Percentiles rank a stretch among this genome's conserved stretches.
phyloP scores from a whole-genome alignment of 2,797 vertebrate genomes.

The Schizopygopsis malacanthus region DNA sequence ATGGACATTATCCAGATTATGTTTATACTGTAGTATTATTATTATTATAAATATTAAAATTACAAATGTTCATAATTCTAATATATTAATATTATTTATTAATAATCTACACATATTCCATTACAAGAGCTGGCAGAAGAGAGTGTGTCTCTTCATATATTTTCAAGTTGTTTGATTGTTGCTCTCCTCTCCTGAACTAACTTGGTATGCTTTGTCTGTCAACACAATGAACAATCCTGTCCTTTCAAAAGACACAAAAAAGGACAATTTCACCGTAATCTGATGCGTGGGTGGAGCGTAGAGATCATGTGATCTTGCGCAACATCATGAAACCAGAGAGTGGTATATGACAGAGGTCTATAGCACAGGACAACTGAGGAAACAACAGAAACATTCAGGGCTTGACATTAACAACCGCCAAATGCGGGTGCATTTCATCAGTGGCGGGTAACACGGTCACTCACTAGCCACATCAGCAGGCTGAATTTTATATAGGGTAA shows the following conservation, averaged over 20 bases:
- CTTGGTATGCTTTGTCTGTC: constrained; percentile 47
- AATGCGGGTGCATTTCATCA: too few relatives aligned
- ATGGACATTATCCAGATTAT: background rate
- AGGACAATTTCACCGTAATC: constrained; percentile 68
- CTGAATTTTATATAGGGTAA: too few relatives aligned
- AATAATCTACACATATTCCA: background rate
- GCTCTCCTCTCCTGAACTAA: background rate
- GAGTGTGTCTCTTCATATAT: constrained; percentile 8
- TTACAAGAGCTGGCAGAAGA: background rate
- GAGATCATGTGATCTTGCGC: constrained; percentile 45
- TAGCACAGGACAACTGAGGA: background rate
- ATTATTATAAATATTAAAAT: background rate
- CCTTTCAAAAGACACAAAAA: constrained; percentile 69
- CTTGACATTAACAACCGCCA: too few relatives aligned
- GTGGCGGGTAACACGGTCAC: too few relatives aligned
- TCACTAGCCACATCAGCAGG: too few relatives aligned
- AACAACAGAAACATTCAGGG: background rate
- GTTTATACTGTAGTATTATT: background rate
- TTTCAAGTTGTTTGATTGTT: constrained; percentile 32
- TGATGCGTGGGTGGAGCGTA: constrained; percentile 61
- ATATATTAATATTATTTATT: too few relatives aligned
- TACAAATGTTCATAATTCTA: too few relatives aligned
- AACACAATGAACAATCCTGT: constrained; percentile 71
- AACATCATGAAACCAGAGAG: constrained; percentile 62
- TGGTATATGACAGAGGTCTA: constrained; percentile 57